A percentile compares a stretch with the other conserved stretches of the same genome.
phyloP scores from a whole-genome alignment of 2,888 invertebrate genomes.

The Adela reaumurella region DNA sequence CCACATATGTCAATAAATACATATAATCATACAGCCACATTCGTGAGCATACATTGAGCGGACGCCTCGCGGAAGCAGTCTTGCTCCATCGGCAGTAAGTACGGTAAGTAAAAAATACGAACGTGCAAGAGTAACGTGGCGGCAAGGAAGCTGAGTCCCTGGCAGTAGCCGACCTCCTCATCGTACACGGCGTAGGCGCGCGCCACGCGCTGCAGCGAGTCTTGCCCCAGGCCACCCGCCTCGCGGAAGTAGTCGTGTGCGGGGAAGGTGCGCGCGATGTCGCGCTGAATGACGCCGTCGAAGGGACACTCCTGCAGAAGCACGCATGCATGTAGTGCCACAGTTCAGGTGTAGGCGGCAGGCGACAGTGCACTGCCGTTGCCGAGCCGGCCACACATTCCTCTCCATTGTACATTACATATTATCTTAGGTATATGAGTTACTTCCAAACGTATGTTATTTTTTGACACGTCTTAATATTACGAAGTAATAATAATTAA shows the following conservation, averaged over 20 bases:
- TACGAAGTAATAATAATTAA: too few species aligned
- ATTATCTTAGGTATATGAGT: too few species aligned
- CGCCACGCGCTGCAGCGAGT: conserved; percentile 91
- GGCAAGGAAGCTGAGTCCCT: conserved; percentile 96
- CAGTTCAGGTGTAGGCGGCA: too few species aligned
- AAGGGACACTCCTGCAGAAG: conserved; percentile 86
- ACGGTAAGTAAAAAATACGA: conserved; percentile 39
- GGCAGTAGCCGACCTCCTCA: conserved; percentile 97
- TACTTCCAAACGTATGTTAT: too few species aligned
- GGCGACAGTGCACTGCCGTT: too few species aligned
- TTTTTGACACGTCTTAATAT: too few species aligned
- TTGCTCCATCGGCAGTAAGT: too few species aligned
- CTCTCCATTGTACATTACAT: too few species aligned
- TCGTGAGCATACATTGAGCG: too few species aligned
- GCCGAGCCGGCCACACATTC: too few species aligned
- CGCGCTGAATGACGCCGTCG: conserved; percentile 92
- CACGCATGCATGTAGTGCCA: neutral
- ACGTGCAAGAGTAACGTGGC: conserved; percentile 95
- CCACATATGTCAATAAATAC: too few species aligned
- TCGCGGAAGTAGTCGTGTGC: conserved; percentile 98
- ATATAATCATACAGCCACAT: too few species aligned
- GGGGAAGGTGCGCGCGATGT: conserved; percentile 97
- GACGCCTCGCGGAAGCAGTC: conserved; percentile 96
- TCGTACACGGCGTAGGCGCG: conserved; percentile 98
- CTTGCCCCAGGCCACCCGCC: conserved; percentile 92